These are phyloP conservation scores for Spondyliosoma cantharus DNA, from an alignment of 2,797 vertebrate genomes.

Conservation along the genomic window DNA sequence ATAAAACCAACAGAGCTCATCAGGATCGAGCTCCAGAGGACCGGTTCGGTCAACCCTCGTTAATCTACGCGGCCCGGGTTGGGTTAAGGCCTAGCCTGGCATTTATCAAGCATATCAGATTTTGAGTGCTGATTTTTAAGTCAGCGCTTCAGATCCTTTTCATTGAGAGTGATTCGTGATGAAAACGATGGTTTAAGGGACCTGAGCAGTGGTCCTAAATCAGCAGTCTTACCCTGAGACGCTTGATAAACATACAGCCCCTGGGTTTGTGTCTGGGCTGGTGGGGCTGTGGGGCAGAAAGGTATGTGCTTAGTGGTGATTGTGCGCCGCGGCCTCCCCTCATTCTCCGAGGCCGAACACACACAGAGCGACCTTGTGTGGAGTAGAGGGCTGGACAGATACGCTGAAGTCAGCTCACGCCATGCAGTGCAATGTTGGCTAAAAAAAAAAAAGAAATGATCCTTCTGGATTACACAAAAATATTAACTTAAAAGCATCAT, in stretches of 20 bases:
- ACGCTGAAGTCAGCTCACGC: conserved; percentile 76
- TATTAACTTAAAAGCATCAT: conserved; percentile 21
- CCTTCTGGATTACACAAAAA: conserved; percentile 34
- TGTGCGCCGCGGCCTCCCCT: conserved; percentile 77
- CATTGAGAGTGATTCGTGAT: conserved; percentile 58
- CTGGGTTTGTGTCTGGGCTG: conserved; percentile 75
- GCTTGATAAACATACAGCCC: conserved; percentile 77
- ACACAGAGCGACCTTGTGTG: conserved; percentile 87
- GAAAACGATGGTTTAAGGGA: conserved; percentile 64
- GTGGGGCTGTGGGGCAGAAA: conserved; percentile 76
- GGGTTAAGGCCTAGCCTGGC: conserved; percentile 46
- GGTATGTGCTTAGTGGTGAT: conserved; percentile 82
- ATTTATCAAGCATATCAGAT: conserved; percentile 69
- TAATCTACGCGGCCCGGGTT: conserved; percentile 56
- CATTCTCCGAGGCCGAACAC: conserved; percentile 83
- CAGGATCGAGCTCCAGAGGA: conserved; percentile 67
- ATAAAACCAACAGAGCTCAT: conserved; percentile 81
- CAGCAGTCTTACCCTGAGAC: conserved; percentile 75
- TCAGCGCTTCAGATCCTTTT: conserved; percentile 56
- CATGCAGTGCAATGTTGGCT: conserved; percentile 64
- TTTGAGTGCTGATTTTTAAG: conserved; percentile 54
- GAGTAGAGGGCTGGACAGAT: conserved; percentile 71
- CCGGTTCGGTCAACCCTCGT: conserved; percentile 63
- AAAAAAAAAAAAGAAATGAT: conserved; percentile 49
- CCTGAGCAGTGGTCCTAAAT: conserved; percentile 72